phyloP scores from a whole-genome alignment of 1,140 invertebrate species.

The Phenacoccus solenopsis region DNA sequence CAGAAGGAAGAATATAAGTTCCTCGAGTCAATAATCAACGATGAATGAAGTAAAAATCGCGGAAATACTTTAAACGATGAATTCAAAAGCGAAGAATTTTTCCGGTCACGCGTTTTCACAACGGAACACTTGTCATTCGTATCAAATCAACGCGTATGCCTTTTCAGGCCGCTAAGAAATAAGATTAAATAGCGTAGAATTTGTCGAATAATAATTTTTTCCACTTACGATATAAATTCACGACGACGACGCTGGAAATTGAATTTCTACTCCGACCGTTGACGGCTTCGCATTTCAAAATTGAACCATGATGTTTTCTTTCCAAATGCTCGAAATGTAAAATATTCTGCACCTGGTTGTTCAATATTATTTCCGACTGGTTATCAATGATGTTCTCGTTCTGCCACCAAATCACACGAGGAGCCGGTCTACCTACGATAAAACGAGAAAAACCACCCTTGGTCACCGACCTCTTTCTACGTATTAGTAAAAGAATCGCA shows the following conservation, averaged over 20 bases:
- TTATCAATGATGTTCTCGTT: slow-evolving; percentile 40
- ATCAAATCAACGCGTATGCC: not conserved
- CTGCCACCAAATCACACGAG: slow-evolving; percentile 43
- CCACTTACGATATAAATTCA: slow-evolving; percentile 38
- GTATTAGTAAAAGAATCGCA: not conserved
- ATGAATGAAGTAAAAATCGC: too few species aligned
- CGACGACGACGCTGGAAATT: slow-evolving; percentile 33
- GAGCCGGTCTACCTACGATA: slow-evolving; percentile 34
- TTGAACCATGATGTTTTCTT: slow-evolving; percentile 34
- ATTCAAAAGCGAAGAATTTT: too few species aligned
- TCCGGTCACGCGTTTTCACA: too few species aligned
- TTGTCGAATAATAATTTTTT: not conserved
- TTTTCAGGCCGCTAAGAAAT: not conserved
- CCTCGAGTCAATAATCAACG: too few species aligned
- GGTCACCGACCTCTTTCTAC: too few species aligned
- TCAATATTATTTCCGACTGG: slow-evolving; percentile 35
- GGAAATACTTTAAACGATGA: too few species aligned
- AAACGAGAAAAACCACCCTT: not conserved
- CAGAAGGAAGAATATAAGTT: too few species aligned
- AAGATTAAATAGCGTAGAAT: not conserved
- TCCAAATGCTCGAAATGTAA: slow-evolving; percentile 29
- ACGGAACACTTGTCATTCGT: too few species aligned
- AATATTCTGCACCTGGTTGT: slow-evolving; percentile 32
- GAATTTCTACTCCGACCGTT: slow-evolving; percentile 35
- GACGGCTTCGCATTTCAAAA: slow-evolving; percentile 35